phyloP scores from a whole-genome alignment of 2,113 vertebrate genomes.

The Cyrtonyx montezumae region DNA sequence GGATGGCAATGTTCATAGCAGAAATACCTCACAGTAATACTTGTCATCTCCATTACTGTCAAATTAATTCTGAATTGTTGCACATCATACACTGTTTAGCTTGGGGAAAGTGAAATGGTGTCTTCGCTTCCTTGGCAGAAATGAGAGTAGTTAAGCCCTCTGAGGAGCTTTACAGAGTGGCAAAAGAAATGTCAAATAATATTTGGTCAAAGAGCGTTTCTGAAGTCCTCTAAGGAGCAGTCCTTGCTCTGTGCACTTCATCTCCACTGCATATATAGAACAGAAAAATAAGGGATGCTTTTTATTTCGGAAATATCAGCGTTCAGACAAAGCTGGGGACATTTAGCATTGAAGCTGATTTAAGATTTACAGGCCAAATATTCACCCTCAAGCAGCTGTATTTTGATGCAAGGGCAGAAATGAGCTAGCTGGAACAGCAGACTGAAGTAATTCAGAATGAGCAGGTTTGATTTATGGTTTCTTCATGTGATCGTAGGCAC shows the following conservation, averaged over 20 bases:
- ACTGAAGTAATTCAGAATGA: not conserved
- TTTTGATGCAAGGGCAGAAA: not conserved
- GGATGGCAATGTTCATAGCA: not conserved
- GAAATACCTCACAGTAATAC: constrained; percentile 51
- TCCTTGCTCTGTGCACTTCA: not conserved
- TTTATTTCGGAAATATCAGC: not conserved
- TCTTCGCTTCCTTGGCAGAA: not conserved
- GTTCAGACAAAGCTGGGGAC: not conserved
- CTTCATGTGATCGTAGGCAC: not conserved
- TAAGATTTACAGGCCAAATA: not conserved
- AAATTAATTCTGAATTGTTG: constrained; percentile 33
- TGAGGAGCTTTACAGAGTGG: not conserved
- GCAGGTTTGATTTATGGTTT: not conserved
- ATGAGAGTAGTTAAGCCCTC: not conserved
- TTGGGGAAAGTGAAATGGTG: constrained; percentile 15
- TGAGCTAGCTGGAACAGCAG: not conserved
- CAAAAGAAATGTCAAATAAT: constrained; percentile 38
- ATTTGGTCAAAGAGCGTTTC: constrained; percentile 31
- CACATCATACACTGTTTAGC: constrained; percentile 15
- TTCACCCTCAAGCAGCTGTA: not conserved
- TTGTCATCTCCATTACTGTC: constrained; percentile 47
- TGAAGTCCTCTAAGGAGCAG: not conserved
- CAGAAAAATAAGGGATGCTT: not conserved
- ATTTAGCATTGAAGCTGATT: not conserved
- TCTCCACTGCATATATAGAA: not conserved